Conservation (phyloP, 1,140 invertebrate species). For the Conopomorpha cramerella region DNA sequence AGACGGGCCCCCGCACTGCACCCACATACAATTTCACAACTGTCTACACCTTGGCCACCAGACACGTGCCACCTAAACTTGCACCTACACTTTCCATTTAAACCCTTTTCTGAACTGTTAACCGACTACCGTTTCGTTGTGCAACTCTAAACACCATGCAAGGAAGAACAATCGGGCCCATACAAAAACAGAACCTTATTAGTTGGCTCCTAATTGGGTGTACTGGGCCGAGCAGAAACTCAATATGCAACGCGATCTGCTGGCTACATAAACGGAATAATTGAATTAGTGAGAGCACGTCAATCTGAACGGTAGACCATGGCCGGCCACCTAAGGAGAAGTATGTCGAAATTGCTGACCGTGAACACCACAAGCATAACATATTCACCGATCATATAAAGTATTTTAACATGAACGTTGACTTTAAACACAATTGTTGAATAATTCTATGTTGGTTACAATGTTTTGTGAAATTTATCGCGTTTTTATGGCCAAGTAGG, state of each 20-base stretch:
- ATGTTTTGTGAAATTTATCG: too few species aligned
- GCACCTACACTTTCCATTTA: conserved; percentile 42
- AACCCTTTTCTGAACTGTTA: conserved; percentile 53
- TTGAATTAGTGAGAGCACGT: conserved; percentile 46
- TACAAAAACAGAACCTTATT: conserved; percentile 44
- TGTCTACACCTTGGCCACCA: too few species aligned
- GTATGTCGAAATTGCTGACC: conserved; percentile 9
- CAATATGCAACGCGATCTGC: conserved; percentile 49
- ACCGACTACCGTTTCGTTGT: too few species aligned
- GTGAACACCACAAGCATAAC: too few species aligned
- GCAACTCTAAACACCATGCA: conserved; percentile 46
- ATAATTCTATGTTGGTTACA: too few species aligned
- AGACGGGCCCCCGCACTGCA: conserved; percentile 46
- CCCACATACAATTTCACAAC: conserved; percentile 51
- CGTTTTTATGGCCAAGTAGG: too few species aligned
- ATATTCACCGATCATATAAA: too few species aligned
- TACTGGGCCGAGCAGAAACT: conserved; percentile 31
- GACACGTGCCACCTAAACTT: conserved; percentile 12
- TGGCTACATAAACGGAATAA: conserved; percentile 52
- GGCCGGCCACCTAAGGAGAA: conserved; percentile 21
- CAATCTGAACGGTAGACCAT: too few species aligned
- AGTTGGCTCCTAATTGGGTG: conserved; percentile 49
- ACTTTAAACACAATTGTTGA: too few species aligned
- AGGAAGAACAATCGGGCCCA: conserved; percentile 42
- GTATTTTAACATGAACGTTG: too few species aligned